Evolutionary conservation across 2,888 invertebrate genomes (phyloP), one percentile per base, ranked within the genome.

Genomic region (Orthosia gothica): DNA sequence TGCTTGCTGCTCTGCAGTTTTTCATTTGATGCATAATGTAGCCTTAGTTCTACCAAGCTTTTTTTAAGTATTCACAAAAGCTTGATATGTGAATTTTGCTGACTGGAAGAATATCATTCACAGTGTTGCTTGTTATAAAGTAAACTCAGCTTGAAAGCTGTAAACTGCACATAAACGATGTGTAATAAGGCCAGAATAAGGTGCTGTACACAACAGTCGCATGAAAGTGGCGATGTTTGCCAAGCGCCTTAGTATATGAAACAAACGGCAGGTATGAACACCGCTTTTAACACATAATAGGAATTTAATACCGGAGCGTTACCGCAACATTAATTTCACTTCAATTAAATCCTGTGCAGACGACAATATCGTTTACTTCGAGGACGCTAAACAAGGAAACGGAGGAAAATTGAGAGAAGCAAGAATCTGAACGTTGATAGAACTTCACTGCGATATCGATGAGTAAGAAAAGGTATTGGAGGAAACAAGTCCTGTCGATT

Each of bases 231-330:
- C 54, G 66, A 58, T 81, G 76, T 81, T 84, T 79, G 50, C 65
- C 61, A 69, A 85, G 64, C 72, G 55, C 61, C 45, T 55, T 75
- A 72, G 75, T 85, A 58, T 49, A 47, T 63, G 50, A 55, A 70
- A 74, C 66, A 26, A 23, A 49, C 47, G 61, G 62, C 47, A 54
- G 23, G 68, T 59, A 65, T 77, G 65, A 74, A 67, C 66, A 73
- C 67, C 66, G 84, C 75, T 75, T 83, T 84, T 81, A 76, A 76
- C 74, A 72, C 76, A 72, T 80, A 84, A 88, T 82, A 75, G 74
- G 71, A 65, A 82, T 82, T 82, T 81, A 82, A 77, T 86, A 81
- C 72, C 57, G 55, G 71, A 84, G 77, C 75, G 61, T 50, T 66
- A 74, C 75, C 88, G 79, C 86, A 62, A 78, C 73, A 70, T 79